A percentile compares a stretch with the other conserved stretches of the same genome.
phyloP scores from a whole-genome alignment of 2,797 vertebrate genomes.

The Taeniopygia guttata region DNA sequence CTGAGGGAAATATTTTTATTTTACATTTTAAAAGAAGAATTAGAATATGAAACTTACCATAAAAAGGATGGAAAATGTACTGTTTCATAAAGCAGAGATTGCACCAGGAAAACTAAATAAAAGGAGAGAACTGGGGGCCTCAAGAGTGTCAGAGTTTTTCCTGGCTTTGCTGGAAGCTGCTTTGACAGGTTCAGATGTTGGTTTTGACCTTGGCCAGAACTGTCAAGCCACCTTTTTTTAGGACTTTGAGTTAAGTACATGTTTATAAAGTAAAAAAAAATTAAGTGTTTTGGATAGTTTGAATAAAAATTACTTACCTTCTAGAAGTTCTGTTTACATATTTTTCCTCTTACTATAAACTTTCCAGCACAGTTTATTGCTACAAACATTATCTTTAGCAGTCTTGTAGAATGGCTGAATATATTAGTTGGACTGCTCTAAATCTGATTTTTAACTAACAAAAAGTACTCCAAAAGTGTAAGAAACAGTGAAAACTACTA shows the following conservation, averaged over 20 bases:
- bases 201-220: neutral
- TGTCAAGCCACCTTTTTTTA: neutral
- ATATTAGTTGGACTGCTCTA: neutral
- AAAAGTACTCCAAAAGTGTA: constrained; percentile 39
- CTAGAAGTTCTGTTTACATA: constrained; percentile 1
- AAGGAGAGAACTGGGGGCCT: neutral
- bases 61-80: neutral
- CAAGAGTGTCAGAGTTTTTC: neutral
- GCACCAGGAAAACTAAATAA: neutral
- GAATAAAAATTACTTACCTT: constrained; percentile 2
- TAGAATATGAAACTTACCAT: neutral
- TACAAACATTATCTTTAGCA: neutral
- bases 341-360: neutral
- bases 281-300: neutral
- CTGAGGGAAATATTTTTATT: neutral
- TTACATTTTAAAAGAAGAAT: neutral
- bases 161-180: neutral
- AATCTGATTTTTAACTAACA: neutral
- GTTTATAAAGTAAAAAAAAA: constrained; percentile 1
- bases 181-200: constrained; percentile 19
- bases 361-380: neutral
- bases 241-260: neutral
- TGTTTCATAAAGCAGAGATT: neutral
- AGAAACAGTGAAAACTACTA: constrained; percentile 65
- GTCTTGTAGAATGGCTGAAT: neutral